Percentiles rank a stretch among this genome's conserved stretches.
These are phyloP conservation scores for Taenaris catops DNA, from an alignment of 2,888 invertebrate genomes.

Conservation along the genomic window DNA sequence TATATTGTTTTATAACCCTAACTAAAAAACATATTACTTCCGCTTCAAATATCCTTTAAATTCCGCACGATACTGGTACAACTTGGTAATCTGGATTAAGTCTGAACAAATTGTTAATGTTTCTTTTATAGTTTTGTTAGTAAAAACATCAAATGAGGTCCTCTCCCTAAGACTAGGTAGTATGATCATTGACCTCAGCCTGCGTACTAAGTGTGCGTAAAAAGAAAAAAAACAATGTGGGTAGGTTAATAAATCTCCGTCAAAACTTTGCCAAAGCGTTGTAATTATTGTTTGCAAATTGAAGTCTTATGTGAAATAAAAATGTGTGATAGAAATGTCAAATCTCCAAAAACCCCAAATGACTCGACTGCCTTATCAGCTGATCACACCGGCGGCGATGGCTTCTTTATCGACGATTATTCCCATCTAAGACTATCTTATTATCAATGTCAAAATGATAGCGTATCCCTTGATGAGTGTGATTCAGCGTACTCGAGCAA, in stretches of 20 bases:
- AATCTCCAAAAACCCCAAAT: neutral
- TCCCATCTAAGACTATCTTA: slow-evolving; percentile 52
- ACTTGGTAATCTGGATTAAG: too few species aligned
- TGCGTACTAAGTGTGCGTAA: neutral
- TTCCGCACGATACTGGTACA: too few species aligned
- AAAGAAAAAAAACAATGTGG: neutral
- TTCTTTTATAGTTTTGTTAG: too few species aligned
- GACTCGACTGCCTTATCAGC: slow-evolving; percentile 20
- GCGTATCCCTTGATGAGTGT: slow-evolving; percentile 11
- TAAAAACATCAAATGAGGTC: too few species aligned
- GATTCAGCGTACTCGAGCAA: slow-evolving; percentile 19
- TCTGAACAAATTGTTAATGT: too few species aligned
- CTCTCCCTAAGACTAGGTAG: too few species aligned
- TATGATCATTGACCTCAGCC: too few species aligned
- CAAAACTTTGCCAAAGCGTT: neutral
- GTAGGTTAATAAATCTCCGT: neutral
- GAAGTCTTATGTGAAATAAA: neutral
- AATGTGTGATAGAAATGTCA: neutral
- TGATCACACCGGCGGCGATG: slow-evolving; percentile 13
- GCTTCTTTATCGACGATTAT: slow-evolving; percentile 48
- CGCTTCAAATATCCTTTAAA: too few species aligned
- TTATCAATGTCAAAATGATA: slow-evolving; percentile 31
- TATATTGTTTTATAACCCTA: too few species aligned
- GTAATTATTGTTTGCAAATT: neutral
- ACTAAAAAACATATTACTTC: too few species aligned